Percentiles rank a stretch among this genome's conserved stretches.
Evolutionary conservation across 2,797 vertebrate genomes (phyloP).

Genomic region (Mareca strepera): DNA sequence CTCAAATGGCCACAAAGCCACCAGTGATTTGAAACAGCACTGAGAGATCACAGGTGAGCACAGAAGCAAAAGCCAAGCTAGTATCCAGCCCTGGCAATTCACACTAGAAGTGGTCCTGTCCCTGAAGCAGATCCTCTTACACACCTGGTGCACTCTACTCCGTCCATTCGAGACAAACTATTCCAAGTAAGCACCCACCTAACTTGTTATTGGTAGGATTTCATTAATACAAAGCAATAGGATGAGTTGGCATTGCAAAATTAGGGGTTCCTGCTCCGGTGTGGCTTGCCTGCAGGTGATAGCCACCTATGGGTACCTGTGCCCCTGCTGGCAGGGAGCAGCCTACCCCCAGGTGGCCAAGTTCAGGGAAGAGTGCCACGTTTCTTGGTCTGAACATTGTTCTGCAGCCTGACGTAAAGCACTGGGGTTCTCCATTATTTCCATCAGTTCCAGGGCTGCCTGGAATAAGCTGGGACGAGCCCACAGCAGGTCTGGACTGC

Average conservation of each 20-base stretch:
- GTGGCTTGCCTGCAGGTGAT: not conserved
- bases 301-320: not conserved
- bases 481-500: not conserved
- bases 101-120: not conserved
- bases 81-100: not conserved
- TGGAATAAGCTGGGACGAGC: not conserved
- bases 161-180: not conserved
- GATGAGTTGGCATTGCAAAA: not conserved
- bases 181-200: not conserved
- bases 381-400: not conserved
- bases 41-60: no score
- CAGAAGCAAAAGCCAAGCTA: not conserved
- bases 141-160: no score
- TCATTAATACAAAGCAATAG: not conserved
- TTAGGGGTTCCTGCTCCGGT: not conserved
- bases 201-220: not conserved
- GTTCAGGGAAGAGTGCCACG: not conserved
- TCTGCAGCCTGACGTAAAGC: not conserved
- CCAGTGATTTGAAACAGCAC: not conserved
- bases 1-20: not conserved
- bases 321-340: not conserved
- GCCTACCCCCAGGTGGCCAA: not conserved
- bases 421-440: no score
- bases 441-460: not conserved
- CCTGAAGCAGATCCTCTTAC: not conserved